phyloP scores from a whole-genome alignment of 2,797 vertebrate genomes.

The Scarus forsteni region DNA sequence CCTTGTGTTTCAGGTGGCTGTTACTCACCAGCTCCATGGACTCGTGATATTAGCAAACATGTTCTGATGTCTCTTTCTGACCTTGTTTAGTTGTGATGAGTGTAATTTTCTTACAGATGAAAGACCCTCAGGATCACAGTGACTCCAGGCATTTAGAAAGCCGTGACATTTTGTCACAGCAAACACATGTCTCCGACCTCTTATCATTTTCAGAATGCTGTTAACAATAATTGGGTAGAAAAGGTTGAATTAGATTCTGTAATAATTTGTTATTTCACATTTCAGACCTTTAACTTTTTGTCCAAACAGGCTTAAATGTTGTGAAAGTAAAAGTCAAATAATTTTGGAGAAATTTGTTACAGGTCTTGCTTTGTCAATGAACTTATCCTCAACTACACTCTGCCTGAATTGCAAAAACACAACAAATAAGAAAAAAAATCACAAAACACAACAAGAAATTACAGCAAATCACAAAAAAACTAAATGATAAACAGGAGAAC shows the following conservation, averaged over 20 bases:
- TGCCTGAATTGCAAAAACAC: no score
- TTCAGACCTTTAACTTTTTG: conserved; percentile 40
- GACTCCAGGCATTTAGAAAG: conserved; percentile 22
- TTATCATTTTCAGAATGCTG: conserved; percentile 31
- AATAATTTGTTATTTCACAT: conserved; percentile 43
- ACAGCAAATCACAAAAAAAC: no score
- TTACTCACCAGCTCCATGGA: conserved; percentile 33
- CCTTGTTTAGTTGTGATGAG: conserved; percentile 44
- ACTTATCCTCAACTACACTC: conserved; percentile 17
- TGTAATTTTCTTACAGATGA: conserved; percentile 50
- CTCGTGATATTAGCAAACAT: conserved; percentile 38
- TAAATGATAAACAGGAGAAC: no score
- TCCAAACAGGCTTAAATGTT: conserved; percentile 17
- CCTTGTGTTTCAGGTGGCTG: conserved; percentile 69
- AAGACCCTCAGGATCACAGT: conserved; percentile 19
- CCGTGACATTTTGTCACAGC: conserved; percentile 25
- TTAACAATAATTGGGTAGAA: conserved; percentile 26
- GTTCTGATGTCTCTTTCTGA: conserved; percentile 41
- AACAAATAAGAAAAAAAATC: no score
- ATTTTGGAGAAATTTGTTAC: conserved; percentile 53
- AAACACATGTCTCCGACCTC: conserved; percentile 25
- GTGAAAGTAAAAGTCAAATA: conserved; percentile 7
- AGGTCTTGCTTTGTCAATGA: conserved; percentile 48
- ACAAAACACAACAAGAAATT: no score
- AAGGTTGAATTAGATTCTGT: conserved; percentile 27